Evolutionary conservation across 2,113 vertebrate species (phyloP).

Genomic region (Ivindomyrus marchei): DNA sequence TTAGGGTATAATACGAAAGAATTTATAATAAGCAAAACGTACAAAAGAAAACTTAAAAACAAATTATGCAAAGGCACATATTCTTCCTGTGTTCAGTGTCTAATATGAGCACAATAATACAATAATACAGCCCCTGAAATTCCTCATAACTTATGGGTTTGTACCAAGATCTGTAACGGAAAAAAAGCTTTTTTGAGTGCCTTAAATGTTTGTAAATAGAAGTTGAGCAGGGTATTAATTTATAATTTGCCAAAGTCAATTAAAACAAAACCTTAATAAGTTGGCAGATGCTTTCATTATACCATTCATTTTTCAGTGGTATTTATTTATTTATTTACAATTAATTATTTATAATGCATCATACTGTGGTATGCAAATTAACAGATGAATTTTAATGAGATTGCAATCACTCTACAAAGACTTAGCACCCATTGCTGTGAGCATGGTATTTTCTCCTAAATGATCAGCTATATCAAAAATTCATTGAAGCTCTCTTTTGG

Average conservation of each 20-base stretch:
- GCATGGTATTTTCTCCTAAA: conserved; percentile 63
- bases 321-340: conserved; percentile 72
- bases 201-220: conserved; percentile 47
- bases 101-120: conserved; percentile 33
- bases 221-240: conserved; percentile 46
- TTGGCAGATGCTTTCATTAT: conserved; percentile 60
- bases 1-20: not conserved
- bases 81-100: conserved; percentile 31
- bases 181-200: conserved; percentile 31
- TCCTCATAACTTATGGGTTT: not conserved
- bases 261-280: conserved; percentile 51
- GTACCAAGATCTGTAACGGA: conserved; percentile 27
- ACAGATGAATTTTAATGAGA: conserved; percentile 74
- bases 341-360: conserved; percentile 73
- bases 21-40: conserved; percentile 28
- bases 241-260: conserved; percentile 57
- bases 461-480: conserved; percentile 29
- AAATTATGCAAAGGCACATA: conserved; percentile 32
- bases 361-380: conserved; percentile 70
- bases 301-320: conserved; percentile 64
- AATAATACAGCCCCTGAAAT: conserved; percentile 18
- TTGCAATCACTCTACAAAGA: conserved; percentile 76
- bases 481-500: conserved; percentile 30
- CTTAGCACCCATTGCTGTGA: conserved; percentile 64
- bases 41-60: conserved; percentile 34